phyloP scores from a whole-genome alignment of 2,797 vertebrate species.

The Psittacula echo region DNA sequence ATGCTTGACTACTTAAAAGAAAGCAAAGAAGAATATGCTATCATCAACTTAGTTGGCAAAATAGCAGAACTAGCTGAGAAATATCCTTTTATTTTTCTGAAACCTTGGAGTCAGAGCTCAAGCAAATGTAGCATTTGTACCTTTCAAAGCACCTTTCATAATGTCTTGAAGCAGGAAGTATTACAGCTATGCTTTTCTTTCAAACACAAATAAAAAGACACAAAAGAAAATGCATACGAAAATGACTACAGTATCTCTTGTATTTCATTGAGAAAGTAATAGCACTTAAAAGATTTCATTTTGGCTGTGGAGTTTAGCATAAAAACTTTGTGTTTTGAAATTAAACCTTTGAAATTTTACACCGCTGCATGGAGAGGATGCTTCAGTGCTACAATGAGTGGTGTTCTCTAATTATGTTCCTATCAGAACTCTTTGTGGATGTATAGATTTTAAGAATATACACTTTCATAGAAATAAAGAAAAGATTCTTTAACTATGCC shows the following conservation, averaged over 20 bases:
- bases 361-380: background rate
- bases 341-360: background rate
- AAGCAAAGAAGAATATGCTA: conserved; percentile 89
- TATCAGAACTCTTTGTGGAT: background rate
- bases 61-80: conserved; percentile 96
- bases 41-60: conserved; percentile 90
- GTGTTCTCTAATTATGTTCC: background rate
- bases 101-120: background rate
- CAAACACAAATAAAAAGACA: background rate
- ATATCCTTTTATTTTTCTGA: conserved; percentile 88
- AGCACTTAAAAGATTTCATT: background rate
- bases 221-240: background rate
- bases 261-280: background rate
- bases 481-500: background rate
- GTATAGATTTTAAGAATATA: background rate
- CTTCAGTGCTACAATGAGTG: background rate
- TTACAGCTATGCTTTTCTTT: background rate
- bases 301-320: background rate
- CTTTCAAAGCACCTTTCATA: background rate
- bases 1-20: conserved; percentile 92
- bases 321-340: background rate
- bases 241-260: background rate
- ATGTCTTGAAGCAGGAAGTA: background rate
- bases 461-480: background rate
- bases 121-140: background rate